Percentiles rank a stretch among this genome's conserved stretches.
Conservation (phyloP, 2,113 vertebrate genomes). For the Illadopsis cleaveri region DNA sequence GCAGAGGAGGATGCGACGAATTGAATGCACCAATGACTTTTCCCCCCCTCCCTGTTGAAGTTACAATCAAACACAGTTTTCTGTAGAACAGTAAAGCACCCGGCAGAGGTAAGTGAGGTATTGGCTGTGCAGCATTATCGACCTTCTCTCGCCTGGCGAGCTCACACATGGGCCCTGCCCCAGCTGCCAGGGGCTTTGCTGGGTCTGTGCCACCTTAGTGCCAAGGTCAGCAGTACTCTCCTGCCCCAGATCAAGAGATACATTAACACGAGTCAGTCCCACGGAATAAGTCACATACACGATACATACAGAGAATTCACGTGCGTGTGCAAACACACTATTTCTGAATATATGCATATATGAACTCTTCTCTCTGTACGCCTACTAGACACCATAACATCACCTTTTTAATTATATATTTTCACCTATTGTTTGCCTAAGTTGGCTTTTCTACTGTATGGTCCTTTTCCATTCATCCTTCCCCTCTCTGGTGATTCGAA, state of each 20-base stretch:
- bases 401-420: conserved; percentile 61
- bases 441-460: conserved; percentile 62
- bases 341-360: conserved; percentile 72
- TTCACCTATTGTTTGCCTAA: conserved; percentile 66
- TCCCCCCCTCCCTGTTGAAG: conserved; percentile 3
- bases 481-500: conserved; percentile 46
- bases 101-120: conserved; percentile 73
- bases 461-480: conserved; percentile 63
- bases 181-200: not conserved
- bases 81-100: conserved; percentile 64
- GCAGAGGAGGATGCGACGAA: conserved; percentile 49
- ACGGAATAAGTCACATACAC: conserved; percentile 80
- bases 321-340: conserved; percentile 68
- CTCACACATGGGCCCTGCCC: not conserved
- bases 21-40: conserved; percentile 7
- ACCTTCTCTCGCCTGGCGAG: conserved; percentile 29
- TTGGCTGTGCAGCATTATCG: conserved; percentile 58
- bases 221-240: conserved; percentile 74
- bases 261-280: conserved; percentile 82
- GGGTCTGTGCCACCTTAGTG: conserved; percentile 74
- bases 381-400: conserved; percentile 71
- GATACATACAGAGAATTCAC: conserved; percentile 78
- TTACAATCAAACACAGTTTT: conserved; percentile 62
- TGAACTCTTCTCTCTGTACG: conserved; percentile 69
- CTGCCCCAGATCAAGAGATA: conserved; percentile 80